Evolutionary conservation across 2,888 invertebrate genomes (phyloP).

Genomic region (Coleophora flavipennella): DNA sequence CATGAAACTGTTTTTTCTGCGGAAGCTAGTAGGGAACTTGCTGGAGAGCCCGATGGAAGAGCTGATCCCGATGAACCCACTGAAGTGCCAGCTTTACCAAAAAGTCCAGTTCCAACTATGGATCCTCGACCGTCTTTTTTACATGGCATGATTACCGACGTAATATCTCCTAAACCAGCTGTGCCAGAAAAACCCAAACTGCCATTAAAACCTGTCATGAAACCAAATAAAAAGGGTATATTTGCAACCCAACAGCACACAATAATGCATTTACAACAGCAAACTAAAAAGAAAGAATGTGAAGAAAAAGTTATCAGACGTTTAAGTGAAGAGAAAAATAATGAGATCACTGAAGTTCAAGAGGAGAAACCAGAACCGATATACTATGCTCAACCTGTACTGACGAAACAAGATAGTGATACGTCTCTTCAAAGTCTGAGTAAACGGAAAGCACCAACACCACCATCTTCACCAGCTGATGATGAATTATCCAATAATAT

Average conservation of each 20-base stretch:
- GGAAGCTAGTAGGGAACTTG: slow-evolving; percentile 82
- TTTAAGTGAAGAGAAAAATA: slow-evolving; percentile 47
- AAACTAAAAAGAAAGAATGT: slow-evolving; percentile 43
- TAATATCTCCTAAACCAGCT: slow-evolving; percentile 69
- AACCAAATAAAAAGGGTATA: slow-evolving; percentile 55
- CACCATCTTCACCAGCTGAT: slow-evolving; percentile 69
- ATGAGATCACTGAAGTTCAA: slow-evolving; percentile 46
- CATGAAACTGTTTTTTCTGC: slow-evolving; percentile 57
- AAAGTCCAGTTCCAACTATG: slow-evolving; percentile 76
- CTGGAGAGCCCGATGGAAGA: slow-evolving; percentile 90
- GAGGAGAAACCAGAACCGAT: slow-evolving; percentile 53
- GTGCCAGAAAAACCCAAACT: slow-evolving; percentile 81
- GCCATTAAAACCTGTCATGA: slow-evolving; percentile 72
- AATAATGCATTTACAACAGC: slow-evolving; percentile 65
- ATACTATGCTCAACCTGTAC: slow-evolving; percentile 61
- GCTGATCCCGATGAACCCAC: slow-evolving; percentile 83
- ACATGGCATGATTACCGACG: slow-evolving; percentile 74
- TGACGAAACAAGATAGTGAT: slow-evolving; percentile 72
- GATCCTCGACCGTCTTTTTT: slow-evolving; percentile 79
- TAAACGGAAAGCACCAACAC: slow-evolving; percentile 85
- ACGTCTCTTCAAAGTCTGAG: slow-evolving; percentile 69
- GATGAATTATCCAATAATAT: slow-evolving; percentile 67
- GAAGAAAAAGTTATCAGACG: slow-evolving; percentile 36
- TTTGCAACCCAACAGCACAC: slow-evolving; percentile 58
- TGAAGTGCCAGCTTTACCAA: slow-evolving; percentile 80